phyloP scores from a whole-genome alignment of 1,140 invertebrate genomes.

The Cherax destructor region DNA sequence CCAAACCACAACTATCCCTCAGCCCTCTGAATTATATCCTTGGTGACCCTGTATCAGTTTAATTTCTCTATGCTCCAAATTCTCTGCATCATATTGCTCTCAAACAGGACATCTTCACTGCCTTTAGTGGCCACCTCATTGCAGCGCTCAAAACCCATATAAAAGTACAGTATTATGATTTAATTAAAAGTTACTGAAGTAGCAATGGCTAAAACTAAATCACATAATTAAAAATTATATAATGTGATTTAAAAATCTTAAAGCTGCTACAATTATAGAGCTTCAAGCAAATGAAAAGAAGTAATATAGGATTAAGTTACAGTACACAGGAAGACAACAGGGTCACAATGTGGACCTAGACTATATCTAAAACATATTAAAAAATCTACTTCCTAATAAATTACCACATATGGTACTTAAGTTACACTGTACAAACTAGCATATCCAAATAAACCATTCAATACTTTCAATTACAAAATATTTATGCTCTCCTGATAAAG shows the following conservation, averaged over 20 bases:
- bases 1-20: no score
- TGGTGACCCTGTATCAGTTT: no score
- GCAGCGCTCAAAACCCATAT: neutral
- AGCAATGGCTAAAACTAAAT: neutral
- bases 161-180: neutral
- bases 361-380: slow-evolving; percentile 6
- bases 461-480: slow-evolving; percentile 1
- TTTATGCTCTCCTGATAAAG: neutral
- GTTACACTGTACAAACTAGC: slow-evolving; percentile 9
- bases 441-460: slow-evolving; percentile 5
- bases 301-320: neutral
- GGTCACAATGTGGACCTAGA: slow-evolving; percentile 1
- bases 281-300: neutral
- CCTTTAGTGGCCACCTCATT: no score
- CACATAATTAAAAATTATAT: neutral
- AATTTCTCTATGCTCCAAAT: no score
- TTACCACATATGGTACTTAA: neutral
- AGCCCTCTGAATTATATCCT: no score
- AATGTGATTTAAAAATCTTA: neutral
- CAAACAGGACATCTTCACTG: no score
- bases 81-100: no score
- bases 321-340: neutral
- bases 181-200: neutral
- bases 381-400: slow-evolving; percentile 6
- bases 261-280: neutral